Base-by-base conservation (phyloP, 2,113 vertebrate species). In the Misgurnus mizolepis region DNA sequence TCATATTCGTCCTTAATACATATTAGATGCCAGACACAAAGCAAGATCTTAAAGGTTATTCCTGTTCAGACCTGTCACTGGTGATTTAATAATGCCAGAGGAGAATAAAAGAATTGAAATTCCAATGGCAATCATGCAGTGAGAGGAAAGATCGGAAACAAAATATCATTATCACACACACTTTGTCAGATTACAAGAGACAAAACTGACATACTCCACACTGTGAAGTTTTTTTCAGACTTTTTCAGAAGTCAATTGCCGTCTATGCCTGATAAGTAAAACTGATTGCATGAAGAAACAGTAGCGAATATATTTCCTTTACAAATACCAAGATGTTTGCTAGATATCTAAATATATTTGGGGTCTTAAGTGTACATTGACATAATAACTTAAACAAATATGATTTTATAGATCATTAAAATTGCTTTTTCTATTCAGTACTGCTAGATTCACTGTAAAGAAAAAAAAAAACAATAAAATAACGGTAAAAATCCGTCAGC, bases 1-100 rank as follows among this genome's bases (percentile, higher is more conserved):
- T 22, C 27, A 43, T 53, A 69, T 79, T 15, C 34, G 62, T 69
- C 53, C 55, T 68, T 76, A 75, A 17, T 56, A 61, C 53, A 60
- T 70, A 58, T 78, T 66, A 60, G 49, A 74, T 47, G 61, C 55
- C 41, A 79, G 43, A 69, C 64, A 58, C 14, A 67, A 43, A 22
- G 22, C 22, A 22, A 27, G 67, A 72, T 65, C 27, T 22, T 27
- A 69, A 68, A 65, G 61, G 50, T 67, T 62, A 68, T 83, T 79
- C 64, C 60, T 10, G 62, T 71, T 41, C 72, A 76, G 61, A 56
- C 58, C 40, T 77, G 73, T 70, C 71, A 65, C 53, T 49, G 47
- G 45, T 69, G 49, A 83, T 83, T 68, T 69, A 79, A 75, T 83
- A 55, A 76, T 69, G 45, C 45, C 56, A 45, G 27, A 40, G 15